Evolutionary conservation across 1,140 invertebrate genomes (phyloP).

Genomic region (Sitophilus oryzae): DNA sequence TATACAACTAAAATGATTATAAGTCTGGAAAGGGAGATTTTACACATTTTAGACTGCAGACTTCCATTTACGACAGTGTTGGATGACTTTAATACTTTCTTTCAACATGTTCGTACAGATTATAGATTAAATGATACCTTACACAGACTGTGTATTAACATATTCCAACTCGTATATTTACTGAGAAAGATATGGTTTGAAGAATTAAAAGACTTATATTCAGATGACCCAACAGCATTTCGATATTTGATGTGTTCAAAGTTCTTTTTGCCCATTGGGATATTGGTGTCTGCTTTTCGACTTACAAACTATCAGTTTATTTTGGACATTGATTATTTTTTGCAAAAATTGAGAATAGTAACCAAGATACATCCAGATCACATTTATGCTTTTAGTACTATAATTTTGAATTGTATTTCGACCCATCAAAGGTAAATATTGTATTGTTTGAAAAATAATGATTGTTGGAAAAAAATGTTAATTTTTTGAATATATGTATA

Average conservation of each 20-base stretch:
- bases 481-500: no score
- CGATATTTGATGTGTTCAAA: conserved; percentile 30
- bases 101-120: conserved; percentile 29
- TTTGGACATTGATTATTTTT: conserved; percentile 27
- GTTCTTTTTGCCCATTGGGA: conserved; percentile 33
- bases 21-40: conserved; percentile 29
- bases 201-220: conserved; percentile 31
- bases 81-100: conserved; percentile 34
- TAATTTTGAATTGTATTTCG: conserved; percentile 18
- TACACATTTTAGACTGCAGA: conserved; percentile 26
- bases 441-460: not conserved
- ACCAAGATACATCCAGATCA: conserved; percentile 34
- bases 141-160: conserved; percentile 27
- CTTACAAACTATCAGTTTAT: conserved; percentile 32
- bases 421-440: conserved; percentile 1
- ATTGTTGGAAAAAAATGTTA: no score
- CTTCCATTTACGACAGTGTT: conserved; percentile 31
- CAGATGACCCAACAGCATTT: conserved; percentile 27
- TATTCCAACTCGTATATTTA: conserved; percentile 35
- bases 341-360: conserved; percentile 26
- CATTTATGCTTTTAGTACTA: conserved; percentile 22
- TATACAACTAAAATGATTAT: conserved; percentile 22
- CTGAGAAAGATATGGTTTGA: conserved; percentile 28
- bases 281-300: conserved; percentile 33
- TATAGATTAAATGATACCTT: conserved; percentile 28